Evolutionary conservation across 2,113 vertebrate species (phyloP).

Genomic region (Phoxinus phoxinus): DNA sequence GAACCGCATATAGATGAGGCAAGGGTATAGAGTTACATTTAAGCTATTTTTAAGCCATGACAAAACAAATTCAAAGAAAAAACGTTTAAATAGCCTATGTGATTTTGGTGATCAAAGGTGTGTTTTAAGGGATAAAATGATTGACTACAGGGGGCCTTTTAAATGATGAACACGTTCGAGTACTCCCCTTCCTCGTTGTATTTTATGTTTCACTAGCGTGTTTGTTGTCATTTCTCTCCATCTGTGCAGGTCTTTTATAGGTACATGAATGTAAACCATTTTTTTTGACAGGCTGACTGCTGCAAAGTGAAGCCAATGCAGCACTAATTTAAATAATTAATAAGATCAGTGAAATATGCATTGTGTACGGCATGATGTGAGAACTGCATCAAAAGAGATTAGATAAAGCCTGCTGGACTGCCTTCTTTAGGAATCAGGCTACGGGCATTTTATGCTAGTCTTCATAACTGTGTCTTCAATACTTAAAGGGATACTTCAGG

Average conservation of each 20-base stretch:
- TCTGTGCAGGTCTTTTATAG: background rate
- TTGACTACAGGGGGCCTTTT: too few species aligned
- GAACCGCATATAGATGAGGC: too few species aligned
- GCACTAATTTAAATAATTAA: slow-evolving; percentile 12
- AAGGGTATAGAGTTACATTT: too few species aligned
- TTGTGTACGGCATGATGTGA: background rate
- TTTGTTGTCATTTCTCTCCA: background rate
- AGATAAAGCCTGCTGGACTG: background rate
- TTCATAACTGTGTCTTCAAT: background rate
- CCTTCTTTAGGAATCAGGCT: background rate
- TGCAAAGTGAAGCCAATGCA: slow-evolving; percentile 7
- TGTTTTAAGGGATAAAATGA: too few species aligned
- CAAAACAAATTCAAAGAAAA: too few species aligned
- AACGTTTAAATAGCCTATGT: too few species aligned
- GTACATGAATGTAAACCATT: background rate
- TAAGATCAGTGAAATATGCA: background rate
- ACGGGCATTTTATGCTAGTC: background rate
- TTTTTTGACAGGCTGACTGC: background rate
- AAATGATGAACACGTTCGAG: background rate
- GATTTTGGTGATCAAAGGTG: too few species aligned
- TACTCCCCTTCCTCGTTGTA: background rate
- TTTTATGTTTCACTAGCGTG: background rate
- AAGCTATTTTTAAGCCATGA: too few species aligned
- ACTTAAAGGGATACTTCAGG: too few species aligned
- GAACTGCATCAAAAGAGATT: background rate